Evolutionary conservation across 2,888 invertebrate species (phyloP), one percentile per base, ranked within the genome.

Genomic region (Halictus quadricinctus): DNA sequence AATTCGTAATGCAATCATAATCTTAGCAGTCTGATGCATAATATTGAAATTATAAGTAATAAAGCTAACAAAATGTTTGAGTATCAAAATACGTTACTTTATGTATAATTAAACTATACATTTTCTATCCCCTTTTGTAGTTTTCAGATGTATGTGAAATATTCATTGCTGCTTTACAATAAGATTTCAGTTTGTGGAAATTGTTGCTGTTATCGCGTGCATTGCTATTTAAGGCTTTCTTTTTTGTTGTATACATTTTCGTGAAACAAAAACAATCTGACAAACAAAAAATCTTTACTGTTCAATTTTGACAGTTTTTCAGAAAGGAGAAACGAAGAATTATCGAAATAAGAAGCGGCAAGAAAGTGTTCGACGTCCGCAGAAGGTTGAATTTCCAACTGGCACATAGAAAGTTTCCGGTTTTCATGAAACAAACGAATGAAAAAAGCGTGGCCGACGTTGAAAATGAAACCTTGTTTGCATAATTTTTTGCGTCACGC

Each of bases 351-450:
- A 43, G 25, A 25, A 43, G 21, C 66, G 21, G 15, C 50, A 73
- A 50, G 54, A 50, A 79, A 70, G 58, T 81, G 79, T 81, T 81
- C 79, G 73, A 60, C 46, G n/a, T 46, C 13, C 43, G 13, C 60
- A 43, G 58, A 46, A 64, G 70, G 58, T 46, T 54, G 54, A 64
- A 73, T 50, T 76, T 76, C 25, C 78, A 50, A n/a, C 41, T 69
- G 29, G 50, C 7, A 13, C 43, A 43, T 89, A 89, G 90, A 90
- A 89, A 90, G 89, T 89, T 84, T 81, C 88, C 87, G 88, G 86
- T 86, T 89, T 84, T 81, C 83, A 79, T 76, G 85, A 76, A 88
- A 85, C 79, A 81, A 88, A 87, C 82, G 78, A 84, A 86, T 36
- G 72, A 82, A 86, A 87, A 85, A 79, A 78, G 76, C 64, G 82